These are phyloP conservation scores for Rhizomys pruinosus DNA, from an alignment of 2,113 vertebrate genomes.

Conservation along the genomic window DNA sequence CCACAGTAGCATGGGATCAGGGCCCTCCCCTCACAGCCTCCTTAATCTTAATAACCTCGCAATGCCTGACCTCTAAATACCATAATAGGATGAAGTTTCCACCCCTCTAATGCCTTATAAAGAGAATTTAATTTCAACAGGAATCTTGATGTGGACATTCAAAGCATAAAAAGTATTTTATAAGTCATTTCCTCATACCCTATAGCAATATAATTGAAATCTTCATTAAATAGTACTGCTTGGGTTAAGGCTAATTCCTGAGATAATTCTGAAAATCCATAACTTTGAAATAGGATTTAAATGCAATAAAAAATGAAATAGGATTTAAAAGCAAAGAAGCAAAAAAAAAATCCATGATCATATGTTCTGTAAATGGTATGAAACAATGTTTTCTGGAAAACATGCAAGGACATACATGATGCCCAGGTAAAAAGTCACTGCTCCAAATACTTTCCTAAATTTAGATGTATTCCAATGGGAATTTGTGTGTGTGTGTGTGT, in stretches of 20 bases:
- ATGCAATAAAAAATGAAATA: constrained; percentile 45
- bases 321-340: background rate
- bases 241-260: constrained; percentile 3
- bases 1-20: background rate
- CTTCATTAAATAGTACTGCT: background rate
- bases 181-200: background rate
- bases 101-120: background rate
- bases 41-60: background rate
- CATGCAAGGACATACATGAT: background rate
- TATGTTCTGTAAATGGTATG: background rate
- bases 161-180: background rate
- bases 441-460: background rate
- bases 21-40: background rate
- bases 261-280: constrained; percentile 35
- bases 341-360: background rate
- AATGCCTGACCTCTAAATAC: background rate
- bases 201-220: background rate
- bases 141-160: background rate
- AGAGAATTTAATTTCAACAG: background rate
- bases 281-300: constrained; percentile 39
- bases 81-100: background rate
- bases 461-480: background rate
- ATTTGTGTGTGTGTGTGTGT: background rate
- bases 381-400: background rate
- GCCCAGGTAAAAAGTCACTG: background rate